Percentiles rank a stretch among this genome's conserved stretches.
phyloP scores from a whole-genome alignment of 2,797 vertebrate species.

The Tamandua tetradactyla region DNA sequence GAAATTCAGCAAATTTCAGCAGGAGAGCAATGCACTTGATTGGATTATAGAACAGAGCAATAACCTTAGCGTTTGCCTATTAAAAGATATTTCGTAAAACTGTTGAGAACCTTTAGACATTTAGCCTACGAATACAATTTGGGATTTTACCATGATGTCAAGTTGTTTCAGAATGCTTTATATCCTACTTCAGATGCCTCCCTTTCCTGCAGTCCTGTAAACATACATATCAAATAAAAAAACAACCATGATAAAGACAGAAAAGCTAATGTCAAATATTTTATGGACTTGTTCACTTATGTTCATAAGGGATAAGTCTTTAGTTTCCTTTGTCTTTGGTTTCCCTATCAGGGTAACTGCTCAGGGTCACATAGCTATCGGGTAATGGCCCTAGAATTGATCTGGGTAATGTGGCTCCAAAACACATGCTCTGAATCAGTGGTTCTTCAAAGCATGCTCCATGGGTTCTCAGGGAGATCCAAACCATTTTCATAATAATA shows the following conservation, averaged over 20 bases:
- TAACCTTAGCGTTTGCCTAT: neutral
- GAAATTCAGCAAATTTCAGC: neutral
- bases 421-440: neutral
- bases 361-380: neutral
- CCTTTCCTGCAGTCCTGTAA: neutral
- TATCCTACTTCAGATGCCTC: neutral
- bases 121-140: neutral
- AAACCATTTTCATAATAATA: neutral
- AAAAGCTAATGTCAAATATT: neutral
- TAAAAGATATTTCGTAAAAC: neutral
- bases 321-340: neutral
- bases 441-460: neutral
- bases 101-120: neutral
- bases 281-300: neutral
- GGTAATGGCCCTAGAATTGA: neutral
- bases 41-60: neutral
- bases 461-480: neutral
- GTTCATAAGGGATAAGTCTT: neutral
- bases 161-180: neutral
- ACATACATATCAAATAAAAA: neutral
- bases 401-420: neutral
- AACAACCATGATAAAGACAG: neutral
- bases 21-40: neutral
- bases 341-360: neutral
- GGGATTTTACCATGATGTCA: neutral